Base-by-base conservation (phyloP, 2,888 invertebrate species). In the Sericinus montela region DNA sequence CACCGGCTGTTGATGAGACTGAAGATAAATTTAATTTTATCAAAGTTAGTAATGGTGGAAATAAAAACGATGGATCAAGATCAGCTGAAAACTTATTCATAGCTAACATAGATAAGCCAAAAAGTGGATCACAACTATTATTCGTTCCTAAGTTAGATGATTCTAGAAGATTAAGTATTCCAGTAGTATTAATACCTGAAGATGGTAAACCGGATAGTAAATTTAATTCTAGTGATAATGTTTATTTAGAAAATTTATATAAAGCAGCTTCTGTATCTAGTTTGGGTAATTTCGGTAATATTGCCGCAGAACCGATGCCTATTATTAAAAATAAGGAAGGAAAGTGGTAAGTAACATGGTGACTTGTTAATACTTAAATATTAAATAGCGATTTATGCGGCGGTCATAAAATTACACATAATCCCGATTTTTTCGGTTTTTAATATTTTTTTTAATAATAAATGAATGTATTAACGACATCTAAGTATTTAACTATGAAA, bases 281-380 rank as follows among this genome's bases (percentile, higher is more conserved):
- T 63, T 72, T 88, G 51, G 87, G 88, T 0, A 85, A 83, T 62
- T 86, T 88, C 19, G 86, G 86, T 0, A 77, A 62, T 36, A 79
- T 86, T 13, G 82, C 72, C 1, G 85, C 75, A 0, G 88, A 80
- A 56, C 87, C 88, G 0, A 77, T 88, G 81, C 85, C 88, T 3
- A 82, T 87, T 48, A 85, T 84, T 46, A 87, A 85, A 67, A 86
- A 87, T 49, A 87, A 85, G 52, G 83, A 86, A 50, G 87, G 87
- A 19, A 88, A 87, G 79, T 88, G 91, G 90, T 82, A 78, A 60
- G 70, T 61, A 34, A 16, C 25, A 40, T 23, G 16, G 7, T 8
- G n/a, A n/a, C n/a, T n/a, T n/a, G n/a, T n/a, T n/a, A n/a, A n/a
- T n/a, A n/a, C n/a, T n/a, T n/a, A n/a, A n/a, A n/a, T n/a, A n/a